A percentile compares a stretch with the other conserved stretches of the same genome.
Evolutionary conservation across 2,797 vertebrate species (phyloP).

Genomic region (Clarias platycephalus): DNA sequence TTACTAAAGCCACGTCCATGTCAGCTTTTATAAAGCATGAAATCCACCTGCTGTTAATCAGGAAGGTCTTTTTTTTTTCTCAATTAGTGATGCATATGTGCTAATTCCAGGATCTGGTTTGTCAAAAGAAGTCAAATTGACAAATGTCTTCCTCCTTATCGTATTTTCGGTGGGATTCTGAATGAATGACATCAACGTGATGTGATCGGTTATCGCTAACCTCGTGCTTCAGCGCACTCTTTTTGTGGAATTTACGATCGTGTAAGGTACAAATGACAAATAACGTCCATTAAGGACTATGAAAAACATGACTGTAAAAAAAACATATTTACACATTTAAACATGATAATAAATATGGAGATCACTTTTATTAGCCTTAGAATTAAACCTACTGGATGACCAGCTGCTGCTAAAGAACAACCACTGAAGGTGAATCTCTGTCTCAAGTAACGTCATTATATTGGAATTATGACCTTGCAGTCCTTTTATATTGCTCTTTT

Average conservation of each 20-base stretch:
- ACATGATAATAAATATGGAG: neutral
- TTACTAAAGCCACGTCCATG: neutral
- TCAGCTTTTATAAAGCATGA: constrained; percentile 21
- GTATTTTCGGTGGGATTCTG: neutral
- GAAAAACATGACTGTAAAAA: neutral
- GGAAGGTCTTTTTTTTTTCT: constrained; percentile 2
- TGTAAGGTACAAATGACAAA: neutral
- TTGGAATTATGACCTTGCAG: constrained; percentile 42
- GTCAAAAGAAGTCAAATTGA: constrained; percentile 3
- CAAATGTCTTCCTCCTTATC: neutral
- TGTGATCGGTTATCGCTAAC: neutral
- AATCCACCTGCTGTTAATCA: constrained; percentile 38
- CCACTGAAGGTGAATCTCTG: neutral
- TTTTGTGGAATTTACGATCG: neutral
- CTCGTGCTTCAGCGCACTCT: neutral
- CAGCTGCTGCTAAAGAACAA: neutral
- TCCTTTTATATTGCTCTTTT: constrained; percentile 29
- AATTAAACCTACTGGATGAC: constrained; percentile 3
- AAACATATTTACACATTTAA: neutral
- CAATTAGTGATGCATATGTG: constrained; percentile 25
- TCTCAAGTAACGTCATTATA: constrained; percentile 15
- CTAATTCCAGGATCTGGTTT: constrained; percentile 33
- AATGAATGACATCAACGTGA: neutral
- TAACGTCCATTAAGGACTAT: neutral
- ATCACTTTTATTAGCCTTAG: neutral